A percentile compares a stretch with the other conserved stretches of the same genome.
These are phyloP conservation scores for Pseudomyrmex concolor DNA, from an alignment of 1,140 invertebrate genomes.

Conservation along the genomic window DNA sequence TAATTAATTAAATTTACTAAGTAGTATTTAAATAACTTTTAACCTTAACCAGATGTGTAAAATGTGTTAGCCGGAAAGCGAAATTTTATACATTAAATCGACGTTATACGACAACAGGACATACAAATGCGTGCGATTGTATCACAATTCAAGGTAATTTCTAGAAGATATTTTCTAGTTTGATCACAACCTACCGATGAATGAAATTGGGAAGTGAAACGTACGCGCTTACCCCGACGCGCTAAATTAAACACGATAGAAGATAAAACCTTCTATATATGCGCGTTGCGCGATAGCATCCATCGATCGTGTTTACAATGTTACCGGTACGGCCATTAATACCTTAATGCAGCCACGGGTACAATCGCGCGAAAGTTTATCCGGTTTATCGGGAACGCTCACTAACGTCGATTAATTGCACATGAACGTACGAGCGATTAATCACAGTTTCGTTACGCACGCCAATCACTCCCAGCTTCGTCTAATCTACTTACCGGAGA, in stretches of 20 bases:
- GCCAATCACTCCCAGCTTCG: not conserved
- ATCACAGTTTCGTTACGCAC: conserved; percentile 32
- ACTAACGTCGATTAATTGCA: conserved; percentile 41
- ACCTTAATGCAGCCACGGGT: conserved; percentile 28
- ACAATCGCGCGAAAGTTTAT: conserved; percentile 43
- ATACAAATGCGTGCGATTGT: not conserved
- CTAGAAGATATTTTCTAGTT: too few relatives aligned
- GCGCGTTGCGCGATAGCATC: conserved; percentile 7
- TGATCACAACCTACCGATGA: not conserved
- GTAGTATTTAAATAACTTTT: too few relatives aligned
- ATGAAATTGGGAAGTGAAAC: conserved; percentile 33
- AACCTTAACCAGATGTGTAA: too few relatives aligned
- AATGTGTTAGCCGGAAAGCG: too few relatives aligned
- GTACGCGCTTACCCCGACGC: conserved; percentile 15
- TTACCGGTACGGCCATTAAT: conserved; percentile 48
- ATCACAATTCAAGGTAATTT: conserved; percentile 20
- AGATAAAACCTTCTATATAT: conserved; percentile 46
- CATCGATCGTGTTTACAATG: conserved; percentile 56
- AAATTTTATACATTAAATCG: not conserved
- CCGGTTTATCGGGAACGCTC: conserved; percentile 41
- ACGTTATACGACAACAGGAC: not conserved
- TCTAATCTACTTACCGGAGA: conserved; percentile 21
- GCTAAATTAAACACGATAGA: conserved; percentile 50
- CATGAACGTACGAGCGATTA: conserved; percentile 30
- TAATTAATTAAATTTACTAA: too few relatives aligned